Evolutionary conservation across 2,113 vertebrate species (phyloP).

Genomic region (Talpa occidentalis): DNA sequence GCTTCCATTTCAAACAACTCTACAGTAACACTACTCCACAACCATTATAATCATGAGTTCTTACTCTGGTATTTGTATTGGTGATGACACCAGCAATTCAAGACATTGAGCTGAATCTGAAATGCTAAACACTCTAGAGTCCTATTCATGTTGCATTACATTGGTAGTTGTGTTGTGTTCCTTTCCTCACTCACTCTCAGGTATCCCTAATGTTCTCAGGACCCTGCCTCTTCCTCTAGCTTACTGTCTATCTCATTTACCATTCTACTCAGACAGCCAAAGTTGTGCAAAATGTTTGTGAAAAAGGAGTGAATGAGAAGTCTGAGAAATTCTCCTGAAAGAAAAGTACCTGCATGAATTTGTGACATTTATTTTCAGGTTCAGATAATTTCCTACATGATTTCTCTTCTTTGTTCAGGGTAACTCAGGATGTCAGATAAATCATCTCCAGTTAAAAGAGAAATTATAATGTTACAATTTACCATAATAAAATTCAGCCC

Average conservation of each 20-base stretch:
- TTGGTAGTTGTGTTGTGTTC: background rate
- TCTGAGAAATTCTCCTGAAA: background rate
- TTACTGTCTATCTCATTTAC: background rate
- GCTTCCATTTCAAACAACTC: background rate
- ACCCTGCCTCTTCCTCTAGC: background rate
- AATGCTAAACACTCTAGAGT: background rate
- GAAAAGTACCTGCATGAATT: background rate
- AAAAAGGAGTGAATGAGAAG: background rate
- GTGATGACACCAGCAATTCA: background rate
- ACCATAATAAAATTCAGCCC: background rate
- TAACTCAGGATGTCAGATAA: background rate
- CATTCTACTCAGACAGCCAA: background rate
- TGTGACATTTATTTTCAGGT: conserved; percentile 3
- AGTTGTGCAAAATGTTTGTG: background rate
- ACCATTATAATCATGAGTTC: background rate
- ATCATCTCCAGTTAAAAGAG: background rate
- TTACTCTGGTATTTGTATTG: background rate
- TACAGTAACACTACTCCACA: background rate
- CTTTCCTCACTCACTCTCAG: background rate
- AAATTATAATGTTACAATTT: conserved; percentile 16
- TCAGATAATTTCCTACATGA: background rate
- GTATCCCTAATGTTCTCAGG: background rate
- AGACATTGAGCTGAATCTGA: background rate
- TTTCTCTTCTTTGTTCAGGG: background rate
- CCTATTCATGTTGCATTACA: background rate